phyloP scores from a whole-genome alignment of 1,140 invertebrate species.

The Drosophila melanogaster region Release_6_plus_ISO1_MT NT_033777.3:10803501-10804000 shows the following conservation, averaged over 20 bases:
- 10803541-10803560: constrained; percentile 69
- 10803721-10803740: constrained; percentile 60
- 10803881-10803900: constrained; percentile 85
- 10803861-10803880: constrained; percentile 85
- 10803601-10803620: constrained; percentile 85
- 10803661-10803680: constrained; percentile 85
- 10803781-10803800: constrained; percentile 84
- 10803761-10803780: constrained; percentile 77
- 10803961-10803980: constrained; percentile 27
- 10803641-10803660: constrained; percentile 85
- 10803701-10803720: constrained; percentile 61
- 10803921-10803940: constrained; percentile 37
- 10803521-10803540: constrained; percentile 47
- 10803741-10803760: constrained; percentile 50
- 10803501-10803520: constrained; percentile 63
- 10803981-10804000: constrained; percentile 39
- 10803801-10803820: constrained; percentile 85
- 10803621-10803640: constrained; percentile 86
- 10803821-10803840: constrained; percentile 85
- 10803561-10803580: constrained; percentile 85
- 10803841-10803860: constrained; percentile 86
- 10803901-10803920: constrained; percentile 54
- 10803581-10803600: constrained; percentile 85
- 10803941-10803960: constrained; percentile 73
- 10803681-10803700: constrained; percentile 67